Base-by-base conservation (phyloP, 2,113 vertebrate species). In the Rynchops niger region DNA sequence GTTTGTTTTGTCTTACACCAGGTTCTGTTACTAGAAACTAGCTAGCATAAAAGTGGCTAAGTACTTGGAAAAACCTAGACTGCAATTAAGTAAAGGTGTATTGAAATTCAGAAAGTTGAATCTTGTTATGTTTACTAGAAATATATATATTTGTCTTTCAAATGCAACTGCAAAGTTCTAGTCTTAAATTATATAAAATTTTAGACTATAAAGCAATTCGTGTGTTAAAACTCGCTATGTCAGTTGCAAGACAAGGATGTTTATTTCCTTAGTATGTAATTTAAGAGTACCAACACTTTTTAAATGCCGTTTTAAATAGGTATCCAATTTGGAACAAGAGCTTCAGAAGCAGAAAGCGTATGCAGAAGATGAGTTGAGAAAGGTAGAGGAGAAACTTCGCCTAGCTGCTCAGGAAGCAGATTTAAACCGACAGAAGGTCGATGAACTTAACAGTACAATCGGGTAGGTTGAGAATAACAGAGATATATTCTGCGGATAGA, bases 311-410 rank as follows among this genome's bases (percentile, higher is more conserved):
- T 93, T 92, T 27, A 77, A 93, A 92, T 50, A 99, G 99, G 97
- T 99, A 65, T 99, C 99, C 29, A 95, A 77, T 91, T 94, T 99
- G 96, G 99, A 99, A 96, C 98, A 99, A 96, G 98, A 99, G 79
- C 98, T 99, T 97, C 99, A 99, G 94, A 98, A 98, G 83, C 98
- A 98, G 90, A 98, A 96, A 65, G 93, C 96, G 12, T 91, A 88
- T 88, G 97, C 98, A 63, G 97, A 98, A 94, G 98, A 98, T 59
- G 98, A 99, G 73, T 58, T 98, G 50, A 98, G 98, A 94, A 98
- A 86, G 86, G 97, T 95, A 90, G 98, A 98, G 87, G 97, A 98
- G 91, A 98, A 98, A 20, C 91, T 97, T 43, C 29, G 80, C 91
- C 82, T 97, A 81, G 98, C 97, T 84, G 97, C 91, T 58, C 97